phyloP scores from a whole-genome alignment of 2,888 invertebrate genomes.

The Acleris cristana region DNA sequence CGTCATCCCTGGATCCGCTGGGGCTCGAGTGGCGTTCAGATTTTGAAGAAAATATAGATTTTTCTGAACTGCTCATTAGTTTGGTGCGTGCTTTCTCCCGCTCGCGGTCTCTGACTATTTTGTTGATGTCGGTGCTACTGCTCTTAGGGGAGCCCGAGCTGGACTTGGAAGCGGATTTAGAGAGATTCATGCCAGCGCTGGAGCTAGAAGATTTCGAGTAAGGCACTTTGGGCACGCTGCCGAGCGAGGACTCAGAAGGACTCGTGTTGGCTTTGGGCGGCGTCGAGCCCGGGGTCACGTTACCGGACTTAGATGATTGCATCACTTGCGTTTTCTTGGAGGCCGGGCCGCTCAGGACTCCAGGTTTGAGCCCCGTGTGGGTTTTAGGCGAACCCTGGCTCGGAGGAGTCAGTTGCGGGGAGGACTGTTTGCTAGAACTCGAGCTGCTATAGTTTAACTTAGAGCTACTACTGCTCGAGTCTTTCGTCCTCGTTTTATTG shows the following conservation, averaged over 20 bases:
- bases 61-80: constrained; percentile 84
- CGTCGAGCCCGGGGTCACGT: constrained; percentile 64
- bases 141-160: constrained; percentile 86
- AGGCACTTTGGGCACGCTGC: constrained; percentile 74
- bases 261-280: constrained; percentile 75
- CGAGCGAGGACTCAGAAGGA: constrained; percentile 65
- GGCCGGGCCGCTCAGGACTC: constrained; percentile 93
- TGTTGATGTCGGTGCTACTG: constrained; percentile 81
- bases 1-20: constrained; percentile 85
- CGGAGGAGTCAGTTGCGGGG: constrained; percentile 75
- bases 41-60: constrained; percentile 86
- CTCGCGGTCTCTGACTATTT: constrained; percentile 85
- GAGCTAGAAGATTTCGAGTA: constrained; percentile 76
- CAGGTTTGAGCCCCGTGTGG: constrained; percentile 92
- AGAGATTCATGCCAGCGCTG: constrained; percentile 72
- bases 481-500: constrained; percentile 92
- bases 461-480: constrained; percentile 81
- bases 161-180: constrained; percentile 77
- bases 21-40: constrained; percentile 87
- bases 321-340: constrained; percentile 90
- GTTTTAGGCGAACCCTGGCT: constrained; percentile 89
- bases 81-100: constrained; percentile 83
- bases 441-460: constrained; percentile 74
- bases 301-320: constrained; percentile 78
- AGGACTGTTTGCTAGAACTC: constrained; percentile 76